Base-by-base conservation (phyloP, 2,888 invertebrate genomes). In the Horisme vitalbata region DNA sequence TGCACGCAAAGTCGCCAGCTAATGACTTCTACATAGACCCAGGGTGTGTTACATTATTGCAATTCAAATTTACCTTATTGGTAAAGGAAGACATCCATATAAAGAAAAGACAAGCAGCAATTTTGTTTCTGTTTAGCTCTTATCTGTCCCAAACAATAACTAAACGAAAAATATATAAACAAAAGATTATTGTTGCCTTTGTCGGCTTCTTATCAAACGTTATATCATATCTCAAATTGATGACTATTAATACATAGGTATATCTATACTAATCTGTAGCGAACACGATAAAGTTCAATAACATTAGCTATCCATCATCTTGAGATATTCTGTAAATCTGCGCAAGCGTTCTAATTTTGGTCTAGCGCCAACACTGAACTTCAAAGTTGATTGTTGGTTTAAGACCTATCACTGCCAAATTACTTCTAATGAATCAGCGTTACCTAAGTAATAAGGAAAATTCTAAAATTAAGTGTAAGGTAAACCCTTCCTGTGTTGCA, bases 401-500 rank as follows among this genome's bases (percentile, higher is more conserved):
- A n/a, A n/a, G n/a, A n/a, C n/a, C n/a, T n/a, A n/a, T n/a, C n/a
- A n/a, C n/a, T 2, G 27, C 23, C 33, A 43, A 43, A 20, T 32
- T 6, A 4, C 18, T 31, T 26, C 8, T 36, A 23, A 28, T 27
- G 35, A 26, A 31, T 23, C 15, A 9, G 21, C 15, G 33, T 30
- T 33, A 34, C n/a, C n/a, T 31, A 26, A 14, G 27, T 12, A 41
- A 37, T 13, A 20, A 35, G 36, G 46, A 47, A 46, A 41, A 35
- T 24, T 12, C 11, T 26, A 31, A 13, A 13, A 46, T 21, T 45
- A 48, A 37, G 46, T n/a, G n/a, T n/a, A n/a, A n/a, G n/a, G n/a
- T 35, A 44, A 47, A 54, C 41, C 12, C 39, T 53, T 49, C 46
- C 55, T 63, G 63, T 65, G 62, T 68, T 68, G 33, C 65, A 69